phyloP scores from a whole-genome alignment of 2,888 invertebrate genomes.

The Slavum lentiscoides region DNA sequence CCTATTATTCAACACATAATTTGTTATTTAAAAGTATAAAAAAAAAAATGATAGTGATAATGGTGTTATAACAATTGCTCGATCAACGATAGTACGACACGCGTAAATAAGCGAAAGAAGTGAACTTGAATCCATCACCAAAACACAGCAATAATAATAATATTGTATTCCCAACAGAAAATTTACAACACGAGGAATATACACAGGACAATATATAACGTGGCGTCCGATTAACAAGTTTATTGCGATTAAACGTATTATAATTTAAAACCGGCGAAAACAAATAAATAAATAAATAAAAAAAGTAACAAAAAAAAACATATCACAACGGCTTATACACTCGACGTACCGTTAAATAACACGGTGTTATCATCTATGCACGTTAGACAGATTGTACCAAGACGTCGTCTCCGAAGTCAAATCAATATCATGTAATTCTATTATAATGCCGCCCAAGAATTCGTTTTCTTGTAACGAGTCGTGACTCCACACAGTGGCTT shows the following conservation, averaged over 20 bases:
- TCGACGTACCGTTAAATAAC: slow-evolving; percentile 1
- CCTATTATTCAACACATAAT: not conserved
- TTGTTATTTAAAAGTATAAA: not conserved
- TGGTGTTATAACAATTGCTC: not conserved
- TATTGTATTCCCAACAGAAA: not conserved
- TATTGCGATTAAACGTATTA: not conserved
- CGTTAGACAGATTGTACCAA: slow-evolving; percentile 78
- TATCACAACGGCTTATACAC: slow-evolving; percentile 10
- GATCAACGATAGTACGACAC: not conserved
- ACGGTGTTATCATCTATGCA: slow-evolving; percentile 55
- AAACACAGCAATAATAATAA: not conserved
- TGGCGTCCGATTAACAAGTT: not conserved
- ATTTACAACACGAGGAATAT: slow-evolving; percentile 1
- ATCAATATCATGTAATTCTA: slow-evolving; percentile 74
- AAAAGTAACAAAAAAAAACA: not conserved
- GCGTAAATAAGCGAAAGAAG: slow-evolving; percentile 25
- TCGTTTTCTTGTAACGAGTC: slow-evolving; percentile 92
- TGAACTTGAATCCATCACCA: slow-evolving; percentile 31
- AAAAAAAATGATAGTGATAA: not conserved
- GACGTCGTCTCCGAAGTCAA: slow-evolving; percentile 77
- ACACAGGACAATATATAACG: not conserved
- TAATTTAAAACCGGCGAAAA: not conserved
- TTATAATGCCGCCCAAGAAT: slow-evolving; percentile 87
- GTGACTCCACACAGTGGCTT: slow-evolving; percentile 94
- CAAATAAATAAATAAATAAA: slow-evolving; percentile 12